Percentiles rank a stretch among this genome's conserved stretches.
These are phyloP conservation scores for Pygoscelis adeliae DNA, from an alignment of 2,113 vertebrate genomes.

Conservation along the genomic window DNA sequence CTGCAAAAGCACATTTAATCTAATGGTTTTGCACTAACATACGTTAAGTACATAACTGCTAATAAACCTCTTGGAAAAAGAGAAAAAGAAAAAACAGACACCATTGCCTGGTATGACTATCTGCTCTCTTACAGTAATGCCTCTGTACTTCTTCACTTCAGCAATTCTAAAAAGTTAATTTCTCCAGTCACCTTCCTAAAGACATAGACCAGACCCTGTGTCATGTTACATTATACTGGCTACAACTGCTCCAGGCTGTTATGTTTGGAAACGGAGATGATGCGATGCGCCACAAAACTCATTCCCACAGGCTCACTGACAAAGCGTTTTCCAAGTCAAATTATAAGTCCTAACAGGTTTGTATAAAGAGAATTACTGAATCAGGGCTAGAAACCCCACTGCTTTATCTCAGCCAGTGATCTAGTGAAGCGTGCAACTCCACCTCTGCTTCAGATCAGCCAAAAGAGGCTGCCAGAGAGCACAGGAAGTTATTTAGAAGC, in stretches of 20 bases:
- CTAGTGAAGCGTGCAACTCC: conserved; percentile 3
- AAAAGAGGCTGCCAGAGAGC: conserved; percentile 37
- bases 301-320: conserved; percentile 15
- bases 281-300: neutral
- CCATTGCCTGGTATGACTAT: neutral
- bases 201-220: neutral
- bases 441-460: conserved; percentile 22
- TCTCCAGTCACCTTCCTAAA: conserved; percentile 1
- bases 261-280: neutral
- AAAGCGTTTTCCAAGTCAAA: conserved; percentile 22
- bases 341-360: conserved; percentile 20
- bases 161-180: neutral
- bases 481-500: neutral
- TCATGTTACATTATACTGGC: neutral
- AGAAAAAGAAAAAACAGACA: neutral
- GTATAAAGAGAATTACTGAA: conserved; percentile 29
- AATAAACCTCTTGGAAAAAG: neutral
- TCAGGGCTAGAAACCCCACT: conserved; percentile 3
- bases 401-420: conserved; percentile 39
- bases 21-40: neutral
- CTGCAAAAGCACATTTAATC: neutral
- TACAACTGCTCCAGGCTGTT: neutral
- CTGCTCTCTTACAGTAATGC: neutral
- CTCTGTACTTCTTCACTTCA: neutral
- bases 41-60: neutral